Conservation (phyloP, 1,140 invertebrate genomes). For the Goniozus legneri region DNA sequence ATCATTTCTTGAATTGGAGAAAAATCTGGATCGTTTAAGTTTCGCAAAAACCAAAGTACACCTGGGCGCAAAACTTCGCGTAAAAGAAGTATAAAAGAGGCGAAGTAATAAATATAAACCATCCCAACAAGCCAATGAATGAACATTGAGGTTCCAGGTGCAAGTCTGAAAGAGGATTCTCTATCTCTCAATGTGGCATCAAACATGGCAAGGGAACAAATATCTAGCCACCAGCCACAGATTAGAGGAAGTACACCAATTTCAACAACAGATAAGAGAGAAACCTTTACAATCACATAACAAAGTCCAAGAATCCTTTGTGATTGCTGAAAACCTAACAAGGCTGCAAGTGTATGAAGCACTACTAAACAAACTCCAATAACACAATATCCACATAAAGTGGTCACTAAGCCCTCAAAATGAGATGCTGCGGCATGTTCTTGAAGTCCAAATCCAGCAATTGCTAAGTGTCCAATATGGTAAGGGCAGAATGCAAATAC, state of each 20-base stretch:
- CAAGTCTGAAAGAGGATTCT: conserved; percentile 79
- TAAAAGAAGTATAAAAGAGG: conserved; percentile 91
- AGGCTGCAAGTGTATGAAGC: conserved; percentile 73
- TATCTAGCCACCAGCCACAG: conserved; percentile 99
- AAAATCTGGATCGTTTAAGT: conserved; percentile 98
- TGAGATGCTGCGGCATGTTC: conserved; percentile 74
- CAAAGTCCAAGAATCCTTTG: conserved; percentile 87
- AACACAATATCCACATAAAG: conserved; percentile 88
- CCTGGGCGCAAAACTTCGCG: conserved; percentile 93
- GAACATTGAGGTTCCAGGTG: conserved; percentile 95
- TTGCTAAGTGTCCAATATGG: conserved; percentile 85
- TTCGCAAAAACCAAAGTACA: conserved; percentile 94
- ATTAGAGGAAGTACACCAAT: conserved; percentile 94
- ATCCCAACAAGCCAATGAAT: conserved; percentile 99
- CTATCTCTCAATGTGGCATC: conserved; percentile 87
- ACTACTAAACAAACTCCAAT: conserved; percentile 82
- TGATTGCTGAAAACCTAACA: conserved; percentile 75
- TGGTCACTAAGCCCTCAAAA: conserved; percentile 91
- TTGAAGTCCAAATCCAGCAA: conserved; percentile 73
- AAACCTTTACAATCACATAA: conserved; percentile 97
- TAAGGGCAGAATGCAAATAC: conserved; percentile 94
- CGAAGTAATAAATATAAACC: conserved; percentile 99
- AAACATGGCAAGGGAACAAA: conserved; percentile 94
- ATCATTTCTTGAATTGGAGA: conserved; percentile 99
- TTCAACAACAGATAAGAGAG: conserved; percentile 87